A percentile compares a stretch with the other conserved stretches of the same genome.
Conservation (phyloP, 2,888 invertebrate genomes). For the Punctoribates punctum region DNA sequence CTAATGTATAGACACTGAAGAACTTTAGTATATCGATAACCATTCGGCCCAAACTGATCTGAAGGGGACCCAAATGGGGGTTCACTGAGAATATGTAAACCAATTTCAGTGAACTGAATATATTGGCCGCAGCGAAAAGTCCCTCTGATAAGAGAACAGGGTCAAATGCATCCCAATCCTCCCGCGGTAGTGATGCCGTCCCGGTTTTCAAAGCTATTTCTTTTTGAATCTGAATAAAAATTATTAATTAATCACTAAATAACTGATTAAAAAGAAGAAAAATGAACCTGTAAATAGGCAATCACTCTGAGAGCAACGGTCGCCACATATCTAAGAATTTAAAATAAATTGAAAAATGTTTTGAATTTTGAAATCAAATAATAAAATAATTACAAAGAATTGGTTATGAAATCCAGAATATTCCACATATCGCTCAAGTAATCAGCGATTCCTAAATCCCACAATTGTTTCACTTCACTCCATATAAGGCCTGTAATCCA, state of each 20-base stretch:
- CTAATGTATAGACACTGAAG: slow-evolving; percentile 59
- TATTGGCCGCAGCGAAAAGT: slow-evolving; percentile 96
- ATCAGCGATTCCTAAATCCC: slow-evolving; percentile 95
- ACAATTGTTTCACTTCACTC: slow-evolving; percentile 98
- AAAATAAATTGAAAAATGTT: background rate
- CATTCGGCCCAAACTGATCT: slow-evolving; percentile 63
- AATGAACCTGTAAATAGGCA: slow-evolving; percentile 84
- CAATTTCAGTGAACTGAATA: slow-evolving; percentile 67
- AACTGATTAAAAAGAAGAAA: background rate
- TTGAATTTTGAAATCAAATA: background rate
- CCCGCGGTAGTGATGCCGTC: slow-evolving; percentile 66
- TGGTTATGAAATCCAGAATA: slow-evolving; percentile 97
- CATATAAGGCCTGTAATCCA: slow-evolving; percentile 80
- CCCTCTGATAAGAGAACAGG: slow-evolving; percentile 95
- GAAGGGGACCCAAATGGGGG: slow-evolving; percentile 62
- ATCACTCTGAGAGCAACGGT: slow-evolving; percentile 91
- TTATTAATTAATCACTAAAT: background rate
- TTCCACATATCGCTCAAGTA: slow-evolving; percentile 99
- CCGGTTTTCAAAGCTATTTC: slow-evolving; percentile 58
- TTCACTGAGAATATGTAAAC: slow-evolving; percentile 64
- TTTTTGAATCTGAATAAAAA: slow-evolving; percentile 63
- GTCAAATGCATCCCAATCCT: slow-evolving; percentile 97
- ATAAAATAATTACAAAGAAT: slow-evolving; percentile 72
- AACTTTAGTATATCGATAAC: slow-evolving; percentile 63
- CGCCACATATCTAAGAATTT: slow-evolving; percentile 62